Conservation (phyloP, 2,888 invertebrate species). For the Drosophila robusta region DNA sequence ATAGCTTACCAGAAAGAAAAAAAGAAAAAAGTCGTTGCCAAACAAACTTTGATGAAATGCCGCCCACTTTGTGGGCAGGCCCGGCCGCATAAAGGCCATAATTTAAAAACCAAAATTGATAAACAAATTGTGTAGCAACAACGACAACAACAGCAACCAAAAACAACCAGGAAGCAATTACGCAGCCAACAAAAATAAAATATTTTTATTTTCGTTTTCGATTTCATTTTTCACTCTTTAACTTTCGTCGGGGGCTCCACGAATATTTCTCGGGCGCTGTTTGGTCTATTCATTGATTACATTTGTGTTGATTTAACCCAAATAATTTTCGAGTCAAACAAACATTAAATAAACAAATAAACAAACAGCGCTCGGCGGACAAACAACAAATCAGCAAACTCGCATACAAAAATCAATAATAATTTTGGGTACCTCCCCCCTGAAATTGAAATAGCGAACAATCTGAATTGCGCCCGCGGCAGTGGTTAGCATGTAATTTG, state of each 20-base stretch:
- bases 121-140: conserved; percentile 32
- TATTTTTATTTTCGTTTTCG: conserved; percentile 34
- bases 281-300: conserved; percentile 69
- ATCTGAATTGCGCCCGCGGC: conserved; percentile 9
- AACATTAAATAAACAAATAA: conserved; percentile 78
- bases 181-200: conserved; percentile 37
- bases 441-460: conserved; percentile 4
- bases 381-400: conserved; percentile 69
- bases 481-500: conserved; percentile 26
- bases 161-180: conserved; percentile 50
- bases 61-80: conserved; percentile 16
- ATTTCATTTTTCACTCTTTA: conserved; percentile 40
- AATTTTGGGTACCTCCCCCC: conserved; percentile 25
- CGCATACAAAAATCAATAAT: conserved; percentile 65
- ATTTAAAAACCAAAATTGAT: conserved; percentile 23
- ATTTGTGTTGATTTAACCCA: conserved; percentile 76
- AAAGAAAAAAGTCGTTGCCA: not conserved
- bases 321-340: conserved; percentile 76
- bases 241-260: conserved; percentile 10
- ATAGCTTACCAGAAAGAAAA: not conserved
- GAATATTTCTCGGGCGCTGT: conserved; percentile 5
- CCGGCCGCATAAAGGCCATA: conserved; percentile 5
- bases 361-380: conserved; percentile 16
- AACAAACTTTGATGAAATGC: conserved; percentile 33
- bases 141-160: conserved; percentile 12